Percentiles rank a stretch among this genome's conserved stretches.
Conservation (phyloP, 2,888 invertebrate species). For the Pantelozetes paolii region DNA sequence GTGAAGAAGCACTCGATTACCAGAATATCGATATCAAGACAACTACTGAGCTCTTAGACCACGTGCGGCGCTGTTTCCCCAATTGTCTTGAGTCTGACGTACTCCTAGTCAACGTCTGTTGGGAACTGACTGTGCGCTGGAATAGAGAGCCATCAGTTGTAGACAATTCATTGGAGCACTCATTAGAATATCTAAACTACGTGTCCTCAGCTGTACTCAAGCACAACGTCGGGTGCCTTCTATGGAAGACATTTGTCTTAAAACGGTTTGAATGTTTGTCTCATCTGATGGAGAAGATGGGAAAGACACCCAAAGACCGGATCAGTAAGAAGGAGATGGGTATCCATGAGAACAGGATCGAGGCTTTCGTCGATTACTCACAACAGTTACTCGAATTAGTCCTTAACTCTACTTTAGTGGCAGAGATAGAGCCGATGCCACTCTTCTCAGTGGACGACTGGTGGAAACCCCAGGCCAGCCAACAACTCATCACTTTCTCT, state of each 20-base stretch:
- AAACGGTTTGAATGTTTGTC: conserved; percentile 70
- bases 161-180: conserved; percentile 11
- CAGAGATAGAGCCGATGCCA: conserved; percentile 53
- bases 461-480: conserved; percentile 48
- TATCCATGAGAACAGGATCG: conserved; percentile 41
- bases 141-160: conserved; percentile 58
- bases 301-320: conserved; percentile 42
- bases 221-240: conserved; percentile 64
- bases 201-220: conserved; percentile 39
- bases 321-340: conserved; percentile 40
- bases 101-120: conserved; percentile 77
- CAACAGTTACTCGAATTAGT: conserved; percentile 40
- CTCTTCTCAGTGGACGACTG: conserved; percentile 53
- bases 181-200: conserved; percentile 32
- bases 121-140: conserved; percentile 87
- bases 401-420: conserved; percentile 45
- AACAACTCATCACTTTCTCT: background rate
- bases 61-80: conserved; percentile 66
- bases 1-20: conserved; percentile 41
- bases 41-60: conserved; percentile 48
- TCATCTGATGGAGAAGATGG: conserved; percentile 67
- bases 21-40: conserved; percentile 13
- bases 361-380: conserved; percentile 37
- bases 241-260: conserved; percentile 85
- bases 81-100: conserved; percentile 74